Percentiles rank a stretch among this genome's conserved stretches.
Conservation (phyloP, 2,113 vertebrate genomes). For the Heterotis niloticus region DNA sequence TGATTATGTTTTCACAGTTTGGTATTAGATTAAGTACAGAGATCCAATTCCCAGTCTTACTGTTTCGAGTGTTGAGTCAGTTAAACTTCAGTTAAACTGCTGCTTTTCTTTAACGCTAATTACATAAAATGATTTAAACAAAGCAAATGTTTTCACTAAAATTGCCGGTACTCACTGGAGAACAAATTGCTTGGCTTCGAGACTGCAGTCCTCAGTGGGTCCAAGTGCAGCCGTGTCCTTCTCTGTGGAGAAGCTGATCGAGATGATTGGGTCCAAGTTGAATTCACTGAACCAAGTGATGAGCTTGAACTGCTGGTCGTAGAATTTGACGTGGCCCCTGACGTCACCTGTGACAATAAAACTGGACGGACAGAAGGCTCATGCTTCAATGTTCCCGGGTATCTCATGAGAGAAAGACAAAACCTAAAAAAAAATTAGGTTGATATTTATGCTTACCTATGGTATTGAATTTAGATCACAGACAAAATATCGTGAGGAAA, state of each 20-base stretch:
- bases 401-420: too few relatives aligned
- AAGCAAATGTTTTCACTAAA: neutral
- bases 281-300: conserved; percentile 65
- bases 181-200: conserved; percentile 52
- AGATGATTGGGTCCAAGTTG: conserved; percentile 64
- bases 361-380: conserved; percentile 52
- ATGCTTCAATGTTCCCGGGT: too few relatives aligned
- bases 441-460: too few relatives aligned
- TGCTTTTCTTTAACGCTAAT: too few relatives aligned
- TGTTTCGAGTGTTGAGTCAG: too few relatives aligned
- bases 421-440: too few relatives aligned
- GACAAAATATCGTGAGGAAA: too few relatives aligned
- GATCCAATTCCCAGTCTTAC: too few relatives aligned
- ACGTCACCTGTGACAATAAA: conserved; percentile 76
- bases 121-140: neutral
- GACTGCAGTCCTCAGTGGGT: conserved; percentile 41
- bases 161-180: conserved; percentile 61
- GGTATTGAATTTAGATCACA: too few relatives aligned
- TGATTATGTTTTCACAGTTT: too few relatives aligned
- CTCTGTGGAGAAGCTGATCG: conserved; percentile 77
- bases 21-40: too few relatives aligned
- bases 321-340: conserved; percentile 77
- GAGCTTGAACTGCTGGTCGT: conserved; percentile 61
- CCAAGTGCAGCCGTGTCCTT: neutral
- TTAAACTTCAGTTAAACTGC: too few relatives aligned